Percentiles rank a stretch among this genome's conserved stretches.
These are phyloP conservation scores for Enteromius unitaeniatus DNA, from an alignment of 2,797 vertebrate genomes.

Conservation along the genomic window DNA sequence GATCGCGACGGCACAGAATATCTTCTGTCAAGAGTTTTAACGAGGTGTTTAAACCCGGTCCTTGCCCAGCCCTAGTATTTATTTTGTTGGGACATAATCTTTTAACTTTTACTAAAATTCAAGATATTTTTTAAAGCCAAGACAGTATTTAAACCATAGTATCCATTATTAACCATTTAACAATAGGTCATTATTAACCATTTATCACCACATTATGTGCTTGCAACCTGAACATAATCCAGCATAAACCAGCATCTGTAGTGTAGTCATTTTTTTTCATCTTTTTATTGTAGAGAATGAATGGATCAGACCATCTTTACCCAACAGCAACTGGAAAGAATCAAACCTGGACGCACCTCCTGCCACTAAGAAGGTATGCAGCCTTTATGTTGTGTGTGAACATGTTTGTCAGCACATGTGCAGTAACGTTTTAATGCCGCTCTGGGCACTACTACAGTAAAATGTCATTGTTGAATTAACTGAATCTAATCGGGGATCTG, in stretches of 20 bases:
- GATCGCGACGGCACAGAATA: too few species aligned
- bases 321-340: conserved; percentile 84
- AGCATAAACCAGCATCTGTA: not conserved
- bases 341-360: conserved; percentile 84
- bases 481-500: not conserved
- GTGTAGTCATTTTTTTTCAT: not conserved
- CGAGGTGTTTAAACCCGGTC: too few species aligned
- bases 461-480: not conserved
- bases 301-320: conserved; percentile 74
- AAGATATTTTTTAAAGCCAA: too few species aligned
- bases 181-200: not conserved
- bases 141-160: too few species aligned
- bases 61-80: too few species aligned
- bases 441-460: not conserved
- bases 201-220: not conserved
- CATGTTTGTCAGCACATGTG: not conserved
- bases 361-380: conserved; percentile 66
- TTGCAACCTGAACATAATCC: not conserved
- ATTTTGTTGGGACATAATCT: too few species aligned
- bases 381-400: not conserved
- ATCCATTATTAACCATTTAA: too few species aligned
- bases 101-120: too few species aligned
- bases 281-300: conserved; percentile 74
- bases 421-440: not conserved
- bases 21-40: too few species aligned